Evolutionary conservation across 2,113 vertebrate species (phyloP), one percentile per base, ranked within the genome.

Genomic region (Sorex araneus): DNA sequence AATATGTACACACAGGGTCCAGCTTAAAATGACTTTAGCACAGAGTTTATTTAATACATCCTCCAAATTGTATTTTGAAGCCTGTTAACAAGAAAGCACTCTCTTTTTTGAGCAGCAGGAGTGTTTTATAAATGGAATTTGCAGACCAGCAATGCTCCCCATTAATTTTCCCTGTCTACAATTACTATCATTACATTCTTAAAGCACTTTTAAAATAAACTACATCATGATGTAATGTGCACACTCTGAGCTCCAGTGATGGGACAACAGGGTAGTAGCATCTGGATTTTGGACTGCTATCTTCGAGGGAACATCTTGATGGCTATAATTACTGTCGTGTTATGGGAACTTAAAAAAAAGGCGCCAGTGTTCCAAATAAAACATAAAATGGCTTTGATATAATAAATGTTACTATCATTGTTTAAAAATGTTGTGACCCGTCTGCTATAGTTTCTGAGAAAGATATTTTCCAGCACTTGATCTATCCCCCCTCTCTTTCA

Each of bases 251-350:
- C 93, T 91, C 81, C 91, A 94, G 86, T 64, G 84, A 97, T 92
- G 91, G 96, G 97, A 81, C 82, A 87, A 81, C 64, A 81, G 90
- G 73, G 93, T 98, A 98, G 97, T 98, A 98, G 98, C 97, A 98
- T 98, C 98, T 98, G 97, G 96, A 94, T 87, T 97, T 97, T 97
- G 98, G 98, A 97, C 96, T 94, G 94, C 95, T 97, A 98, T 98
- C 98, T 98, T 98, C 98, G 97, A 98, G 98, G 98, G 96, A 99
- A 98, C 98, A 98, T 99, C 98, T 99, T 99, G 98, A 99, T 99
- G 98, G 98, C 98, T 99, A 97, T 99, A 99, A 99, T 99, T 99
- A 99, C 98, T 99, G 98, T 99, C 99, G 98, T 98, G 98, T 98
- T 98, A 97, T 98, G 97, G 98, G 98, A 99, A 98, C 98, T 98